Percentiles rank a stretch among this genome's conserved stretches.
These are phyloP conservation scores for Aphaenogaster rudis DNA, from an alignment of 1,140 invertebrate species.

Conservation along the genomic window DNA sequence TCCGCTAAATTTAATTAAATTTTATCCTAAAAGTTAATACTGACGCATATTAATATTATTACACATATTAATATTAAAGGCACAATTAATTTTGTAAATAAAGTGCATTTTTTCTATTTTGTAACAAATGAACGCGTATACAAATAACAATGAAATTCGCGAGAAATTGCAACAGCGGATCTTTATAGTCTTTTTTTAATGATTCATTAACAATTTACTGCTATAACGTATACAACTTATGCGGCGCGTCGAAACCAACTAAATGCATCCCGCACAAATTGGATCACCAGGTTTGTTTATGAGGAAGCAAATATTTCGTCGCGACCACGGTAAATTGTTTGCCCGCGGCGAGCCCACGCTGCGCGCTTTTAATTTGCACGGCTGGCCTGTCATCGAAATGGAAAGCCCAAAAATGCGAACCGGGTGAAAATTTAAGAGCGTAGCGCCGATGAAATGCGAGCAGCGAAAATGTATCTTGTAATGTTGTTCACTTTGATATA, in stretches of 20 bases:
- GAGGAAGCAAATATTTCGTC: constrained; percentile 68
- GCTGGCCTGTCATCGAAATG: constrained; percentile 49
- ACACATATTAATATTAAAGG: neutral
- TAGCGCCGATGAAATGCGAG: neutral
- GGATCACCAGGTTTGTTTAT: constrained; percentile 72
- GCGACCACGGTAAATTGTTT: constrained; percentile 69
- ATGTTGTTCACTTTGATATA: neutral
- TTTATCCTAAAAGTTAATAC: neutral
- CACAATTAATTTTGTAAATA: constrained; percentile 1
- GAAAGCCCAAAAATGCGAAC: constrained; percentile 32
- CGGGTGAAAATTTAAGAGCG: constrained; percentile 44
- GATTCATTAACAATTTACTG: constrained; percentile 40
- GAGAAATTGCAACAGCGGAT: neutral
- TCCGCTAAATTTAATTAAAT: constrained; percentile 15
- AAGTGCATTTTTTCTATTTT: neutral
- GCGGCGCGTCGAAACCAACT: constrained; percentile 34
- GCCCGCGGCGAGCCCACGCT: constrained; percentile 53
- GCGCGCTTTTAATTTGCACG: constrained; percentile 70
- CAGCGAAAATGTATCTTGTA: constrained; percentile 5
- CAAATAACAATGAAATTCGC: neutral
- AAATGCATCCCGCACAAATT: constrained; percentile 69
- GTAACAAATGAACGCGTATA: neutral
- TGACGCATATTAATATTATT: neutral
- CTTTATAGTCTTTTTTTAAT: constrained; percentile 12
- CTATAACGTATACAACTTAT: constrained; percentile 6